Base-by-base conservation (phyloP, 2,888 invertebrate species). In the Drosophila hamatofila region DNA sequence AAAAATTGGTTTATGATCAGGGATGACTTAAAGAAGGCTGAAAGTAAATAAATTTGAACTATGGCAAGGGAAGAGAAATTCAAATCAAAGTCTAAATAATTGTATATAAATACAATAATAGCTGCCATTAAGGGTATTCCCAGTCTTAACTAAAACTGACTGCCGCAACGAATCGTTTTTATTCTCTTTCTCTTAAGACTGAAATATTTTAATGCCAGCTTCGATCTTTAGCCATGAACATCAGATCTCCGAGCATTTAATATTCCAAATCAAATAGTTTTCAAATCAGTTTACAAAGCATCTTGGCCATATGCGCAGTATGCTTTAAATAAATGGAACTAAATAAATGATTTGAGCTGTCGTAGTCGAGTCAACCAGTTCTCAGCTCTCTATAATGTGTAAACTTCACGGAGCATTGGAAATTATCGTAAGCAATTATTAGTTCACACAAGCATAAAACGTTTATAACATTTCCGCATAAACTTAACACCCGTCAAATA, bases 401-500 rank as follows among this genome's bases (percentile, higher is more conserved):
- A 54, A 67, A 66, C 74, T 81, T 78, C 63, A 67, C 62, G 68
- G 64, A 44, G 56, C 71, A 86, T 80, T 86, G 59, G 48, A 64
- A 67, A 74, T 79, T 65, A 72, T 80, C 58, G 49, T 54, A 70
- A 65, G 63, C 88, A 85, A 88, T 88, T 88, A 88, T 84, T 77
- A 72, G 77, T 80, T 88, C 74, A 85, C 83, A 85, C 77, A 88
- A 80, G 85, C 83, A 74, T 88, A 82, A 84, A 79, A 79, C 64
- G 64, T 76, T 73, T 86, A 83, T 79, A 71, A 56, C 87, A 80
- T 77, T 89, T 89, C 85, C 88, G 84, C 78, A 80, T 89, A 87
- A 85, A 80, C 72, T 84, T 83, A 84, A 87, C 73, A 76, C 77
- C 87, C 88, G 86, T 88, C 80, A 89, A 89, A 88, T 72, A 85